Percentiles rank a stretch among this genome's conserved stretches.
These are phyloP conservation scores for Cylindroiulus punctatus DNA, from an alignment of 2,888 invertebrate genomes.

Conservation along the genomic window DNA sequence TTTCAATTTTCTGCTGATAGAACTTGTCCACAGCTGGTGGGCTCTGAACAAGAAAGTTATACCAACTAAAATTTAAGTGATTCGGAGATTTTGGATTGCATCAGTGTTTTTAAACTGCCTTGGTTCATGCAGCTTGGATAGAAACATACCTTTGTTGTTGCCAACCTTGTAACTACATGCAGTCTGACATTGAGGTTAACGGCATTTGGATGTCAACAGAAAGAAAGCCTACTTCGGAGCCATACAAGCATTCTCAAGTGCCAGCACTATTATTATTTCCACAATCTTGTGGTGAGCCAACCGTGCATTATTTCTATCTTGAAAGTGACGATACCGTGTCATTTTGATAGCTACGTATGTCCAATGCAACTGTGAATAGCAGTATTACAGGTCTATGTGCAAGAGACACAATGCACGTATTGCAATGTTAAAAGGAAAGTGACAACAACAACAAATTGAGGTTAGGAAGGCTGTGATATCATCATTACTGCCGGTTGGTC, in stretches of 20 bases:
- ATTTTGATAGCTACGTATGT: neutral
- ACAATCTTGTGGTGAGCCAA: neutral
- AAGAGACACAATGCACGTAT: neutral
- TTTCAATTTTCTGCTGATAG: too few relatives aligned
- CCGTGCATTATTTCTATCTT: neutral
- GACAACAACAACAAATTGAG: neutral
- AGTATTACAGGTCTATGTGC: neutral
- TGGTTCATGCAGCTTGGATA: too few relatives aligned
- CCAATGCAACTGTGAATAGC: neutral
- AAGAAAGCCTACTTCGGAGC: neutral
- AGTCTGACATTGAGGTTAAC: too few relatives aligned
- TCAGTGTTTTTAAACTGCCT: too few relatives aligned
- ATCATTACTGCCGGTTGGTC: constrained; percentile 4
- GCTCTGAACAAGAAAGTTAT: too few relatives aligned
- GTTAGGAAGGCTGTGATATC: neutral
- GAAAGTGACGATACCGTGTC: constrained; percentile 1
- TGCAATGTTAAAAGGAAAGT: neutral
- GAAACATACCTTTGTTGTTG: too few relatives aligned
- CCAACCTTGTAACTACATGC: too few relatives aligned
- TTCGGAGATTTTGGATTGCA: neutral
- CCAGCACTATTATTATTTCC: neutral
- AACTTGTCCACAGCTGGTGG: too few relatives aligned
- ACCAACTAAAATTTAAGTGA: neutral
- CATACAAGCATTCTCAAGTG: neutral
- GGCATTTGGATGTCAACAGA: neutral